These are phyloP conservation scores for Cheilosia urbana DNA, from an alignment of 2,888 invertebrate species.

Conservation along the genomic window DNA sequence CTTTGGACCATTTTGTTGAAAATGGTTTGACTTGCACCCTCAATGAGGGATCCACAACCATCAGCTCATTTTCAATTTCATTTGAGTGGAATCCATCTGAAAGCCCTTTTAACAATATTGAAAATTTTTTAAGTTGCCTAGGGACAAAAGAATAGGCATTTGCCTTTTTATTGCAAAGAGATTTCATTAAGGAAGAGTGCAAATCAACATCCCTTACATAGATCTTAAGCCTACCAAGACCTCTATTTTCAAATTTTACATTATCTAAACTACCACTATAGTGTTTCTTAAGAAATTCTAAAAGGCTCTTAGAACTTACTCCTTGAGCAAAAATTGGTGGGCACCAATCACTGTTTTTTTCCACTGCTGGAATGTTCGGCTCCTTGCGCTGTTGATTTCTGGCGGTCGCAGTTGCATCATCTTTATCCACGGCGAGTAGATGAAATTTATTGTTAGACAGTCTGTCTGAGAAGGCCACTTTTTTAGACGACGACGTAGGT, in stretches of 20 bases:
- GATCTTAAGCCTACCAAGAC: not conserved
- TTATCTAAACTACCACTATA: not conserved
- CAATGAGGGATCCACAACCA: not conserved
- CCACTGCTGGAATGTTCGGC: no score
- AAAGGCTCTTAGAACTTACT: not conserved
- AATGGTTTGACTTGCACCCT: conserved; percentile 14
- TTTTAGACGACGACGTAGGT: no score
- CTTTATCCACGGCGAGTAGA: no score
- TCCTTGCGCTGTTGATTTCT: no score
- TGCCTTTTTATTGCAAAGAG: not conserved
- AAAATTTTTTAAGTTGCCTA: not conserved
- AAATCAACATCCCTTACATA: not conserved
- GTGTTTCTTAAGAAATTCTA: not conserved
- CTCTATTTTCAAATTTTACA: not conserved
- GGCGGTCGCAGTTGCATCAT: no score
- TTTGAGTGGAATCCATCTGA: not conserved
- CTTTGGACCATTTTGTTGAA: not conserved
- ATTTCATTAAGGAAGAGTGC: not conserved
- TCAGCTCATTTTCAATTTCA: not conserved
- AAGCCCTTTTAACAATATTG: not conserved
- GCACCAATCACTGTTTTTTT: no score
- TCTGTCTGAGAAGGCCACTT: no score
- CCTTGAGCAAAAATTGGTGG: not conserved
- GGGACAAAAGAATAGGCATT: not conserved
- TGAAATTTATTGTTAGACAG: no score